These are phyloP conservation scores for Gasterosteus nipponicus DNA, from an alignment of 2,113 vertebrate species.

Conservation along the genomic window DNA sequence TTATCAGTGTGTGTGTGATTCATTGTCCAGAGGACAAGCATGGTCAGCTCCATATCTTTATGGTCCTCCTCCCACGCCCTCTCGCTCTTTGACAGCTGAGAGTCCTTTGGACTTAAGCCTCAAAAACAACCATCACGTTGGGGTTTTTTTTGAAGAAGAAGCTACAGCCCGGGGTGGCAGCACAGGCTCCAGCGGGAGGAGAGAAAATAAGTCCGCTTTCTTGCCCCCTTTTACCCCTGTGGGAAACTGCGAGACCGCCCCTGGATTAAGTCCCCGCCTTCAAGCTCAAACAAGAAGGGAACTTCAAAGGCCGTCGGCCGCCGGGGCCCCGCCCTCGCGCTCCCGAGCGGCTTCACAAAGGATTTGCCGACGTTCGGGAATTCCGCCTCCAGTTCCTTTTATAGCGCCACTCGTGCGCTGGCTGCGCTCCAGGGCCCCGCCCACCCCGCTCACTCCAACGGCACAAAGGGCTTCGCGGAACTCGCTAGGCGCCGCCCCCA, in stretches of 20 bases:
- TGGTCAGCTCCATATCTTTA: conserved; percentile 51
- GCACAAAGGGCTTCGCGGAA: conserved; percentile 82
- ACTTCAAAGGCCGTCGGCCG: conserved; percentile 79
- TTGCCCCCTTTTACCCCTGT: conserved; percentile 77
- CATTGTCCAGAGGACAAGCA: conserved; percentile 48
- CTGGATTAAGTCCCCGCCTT: conserved; percentile 81
- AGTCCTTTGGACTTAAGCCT: conserved; percentile 61
- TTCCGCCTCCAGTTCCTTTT: conserved; percentile 85
- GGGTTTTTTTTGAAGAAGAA: conserved; percentile 61
- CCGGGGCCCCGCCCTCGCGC: conserved; percentile 78
- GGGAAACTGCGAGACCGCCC: conserved; percentile 76
- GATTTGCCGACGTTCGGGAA: conserved; percentile 82
- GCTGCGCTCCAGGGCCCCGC: conserved; percentile 74
- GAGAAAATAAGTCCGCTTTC: conserved; percentile 67
- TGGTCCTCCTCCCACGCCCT: conserved; percentile 62
- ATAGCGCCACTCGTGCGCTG: conserved; percentile 81
- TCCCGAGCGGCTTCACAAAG: conserved; percentile 78
- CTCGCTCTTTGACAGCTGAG: conserved; percentile 64
- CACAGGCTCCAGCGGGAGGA: conserved; percentile 49
- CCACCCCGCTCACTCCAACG: conserved; percentile 76
- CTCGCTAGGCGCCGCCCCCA: conserved; percentile 73
- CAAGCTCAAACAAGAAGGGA: conserved; percentile 79
- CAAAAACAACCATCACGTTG: conserved; percentile 71
- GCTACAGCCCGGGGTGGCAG: conserved; percentile 64
- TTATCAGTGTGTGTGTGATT: conserved; percentile 7